phyloP scores from a whole-genome alignment of 2,888 invertebrate species.

The Sesamia inferens region DNA sequence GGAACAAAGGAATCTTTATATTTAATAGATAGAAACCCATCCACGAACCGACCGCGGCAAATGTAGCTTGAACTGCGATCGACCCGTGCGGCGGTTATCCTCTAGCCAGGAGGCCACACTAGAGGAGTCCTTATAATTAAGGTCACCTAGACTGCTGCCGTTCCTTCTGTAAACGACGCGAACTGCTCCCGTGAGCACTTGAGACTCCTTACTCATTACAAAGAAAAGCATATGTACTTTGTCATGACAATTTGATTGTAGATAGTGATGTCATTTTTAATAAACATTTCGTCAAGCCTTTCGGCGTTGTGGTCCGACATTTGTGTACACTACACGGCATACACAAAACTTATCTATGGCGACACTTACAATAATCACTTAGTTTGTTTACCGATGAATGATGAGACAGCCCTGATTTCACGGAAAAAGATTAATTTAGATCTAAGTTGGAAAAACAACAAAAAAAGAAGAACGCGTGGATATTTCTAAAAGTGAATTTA shows the following conservation, averaged over 20 bases:
- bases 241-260: conserved; percentile 16
- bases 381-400: conserved; percentile 34
- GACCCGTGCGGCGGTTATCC: background rate
- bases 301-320: conserved; percentile 27
- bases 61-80: background rate
- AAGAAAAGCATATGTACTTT: background rate
- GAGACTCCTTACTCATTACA: background rate
- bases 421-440: background rate
- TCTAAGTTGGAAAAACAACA: background rate
- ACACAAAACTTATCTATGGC: conserved; percentile 26
- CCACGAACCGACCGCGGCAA: background rate
- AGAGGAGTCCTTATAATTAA: background rate
- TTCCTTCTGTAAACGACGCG: background rate
- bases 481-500: background rate
- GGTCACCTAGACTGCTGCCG: background rate
- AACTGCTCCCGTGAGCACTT: background rate
- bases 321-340: conserved; percentile 45
- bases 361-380: conserved; percentile 55
- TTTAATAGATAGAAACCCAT: background rate
- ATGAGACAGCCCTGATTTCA: conserved; percentile 17
- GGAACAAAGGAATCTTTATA: background rate
- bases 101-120: background rate
- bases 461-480: background rate
- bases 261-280: conserved; percentile 38
- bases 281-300: conserved; percentile 26